Evolutionary conservation across 2,888 invertebrate species (phyloP).

Genomic region (Bombyx huttoni): DNA sequence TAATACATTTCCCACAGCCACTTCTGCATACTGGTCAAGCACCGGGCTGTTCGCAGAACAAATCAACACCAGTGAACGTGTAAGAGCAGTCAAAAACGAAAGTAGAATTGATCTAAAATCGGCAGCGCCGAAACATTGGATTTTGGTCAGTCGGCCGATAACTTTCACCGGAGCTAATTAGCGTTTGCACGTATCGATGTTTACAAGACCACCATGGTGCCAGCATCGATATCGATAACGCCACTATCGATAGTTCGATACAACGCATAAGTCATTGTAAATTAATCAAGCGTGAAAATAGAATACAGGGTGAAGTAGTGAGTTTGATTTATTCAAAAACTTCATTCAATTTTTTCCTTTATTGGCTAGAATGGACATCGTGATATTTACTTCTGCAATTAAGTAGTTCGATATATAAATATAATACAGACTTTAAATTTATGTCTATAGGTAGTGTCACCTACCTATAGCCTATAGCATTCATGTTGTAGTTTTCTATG

Average conservation of each 20-base stretch:
- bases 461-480: too few species aligned
- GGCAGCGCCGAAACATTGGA: conserved; percentile 59
- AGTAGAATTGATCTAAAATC: conserved; percentile 70
- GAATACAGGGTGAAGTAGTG: too few species aligned
- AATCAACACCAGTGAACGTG: conserved; percentile 52
- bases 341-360: too few species aligned
- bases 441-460: too few species aligned
- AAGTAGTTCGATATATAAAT: too few species aligned
- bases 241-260: conserved; percentile 6
- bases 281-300: too few species aligned
- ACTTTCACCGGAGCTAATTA: conserved; percentile 68
- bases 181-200: conserved; percentile 51
- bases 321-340: too few species aligned
- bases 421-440: too few species aligned
- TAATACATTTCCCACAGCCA: neutral
- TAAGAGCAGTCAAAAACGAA: conserved; percentile 71
- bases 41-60: conserved; percentile 22
- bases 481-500: too few species aligned
- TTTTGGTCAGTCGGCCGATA: conserved; percentile 69
- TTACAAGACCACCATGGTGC: conserved; percentile 34
- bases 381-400: too few species aligned
- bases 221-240: conserved; percentile 51
- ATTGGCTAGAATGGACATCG: too few species aligned
- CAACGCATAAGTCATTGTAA: too few species aligned
- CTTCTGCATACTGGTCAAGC: neutral